Evolutionary conservation across 2,797 vertebrate species (phyloP).

Genomic region (Oreonectes daqikongensis): DNA sequence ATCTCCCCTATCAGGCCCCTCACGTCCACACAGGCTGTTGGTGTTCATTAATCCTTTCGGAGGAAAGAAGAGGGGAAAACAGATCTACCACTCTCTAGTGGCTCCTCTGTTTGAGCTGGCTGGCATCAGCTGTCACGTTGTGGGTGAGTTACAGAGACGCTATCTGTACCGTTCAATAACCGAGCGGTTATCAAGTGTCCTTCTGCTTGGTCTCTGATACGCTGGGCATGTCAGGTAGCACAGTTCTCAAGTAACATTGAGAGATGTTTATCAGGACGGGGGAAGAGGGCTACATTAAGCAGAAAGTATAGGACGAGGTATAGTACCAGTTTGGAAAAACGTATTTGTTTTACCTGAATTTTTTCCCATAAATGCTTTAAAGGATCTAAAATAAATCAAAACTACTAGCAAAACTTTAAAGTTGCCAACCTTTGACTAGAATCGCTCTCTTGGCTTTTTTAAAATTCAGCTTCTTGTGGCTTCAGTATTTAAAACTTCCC

Average conservation of each 20-base stretch:
- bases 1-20: conserved; percentile 67
- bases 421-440: too few species aligned
- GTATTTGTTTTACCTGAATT: too few species aligned
- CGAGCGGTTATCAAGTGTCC: conserved; percentile 48
- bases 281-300: conserved; percentile 19
- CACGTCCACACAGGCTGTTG: conserved; percentile 78
- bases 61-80: conserved; percentile 76
- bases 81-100: conserved; percentile 78
- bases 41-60: conserved; percentile 86
- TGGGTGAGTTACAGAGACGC: conserved; percentile 71
- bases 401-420: too few species aligned
- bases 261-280: conserved; percentile 41
- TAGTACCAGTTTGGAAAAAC: too few species aligned
- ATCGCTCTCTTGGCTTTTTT: too few species aligned
- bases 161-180: conserved; percentile 40
- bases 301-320: conserved; percentile 3
- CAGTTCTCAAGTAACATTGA: conserved; percentile 42
- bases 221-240: conserved; percentile 2
- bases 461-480: too few species aligned
- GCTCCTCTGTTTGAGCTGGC: conserved; percentile 84
- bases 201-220: conserved; percentile 21
- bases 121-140: conserved; percentile 80
- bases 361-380: too few species aligned
- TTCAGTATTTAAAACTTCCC: too few species aligned
- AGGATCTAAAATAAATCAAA: too few species aligned